These are phyloP conservation scores for Pygoscelis antarcticus DNA, from an alignment of 2,113 vertebrate species.

Conservation along the genomic window DNA sequence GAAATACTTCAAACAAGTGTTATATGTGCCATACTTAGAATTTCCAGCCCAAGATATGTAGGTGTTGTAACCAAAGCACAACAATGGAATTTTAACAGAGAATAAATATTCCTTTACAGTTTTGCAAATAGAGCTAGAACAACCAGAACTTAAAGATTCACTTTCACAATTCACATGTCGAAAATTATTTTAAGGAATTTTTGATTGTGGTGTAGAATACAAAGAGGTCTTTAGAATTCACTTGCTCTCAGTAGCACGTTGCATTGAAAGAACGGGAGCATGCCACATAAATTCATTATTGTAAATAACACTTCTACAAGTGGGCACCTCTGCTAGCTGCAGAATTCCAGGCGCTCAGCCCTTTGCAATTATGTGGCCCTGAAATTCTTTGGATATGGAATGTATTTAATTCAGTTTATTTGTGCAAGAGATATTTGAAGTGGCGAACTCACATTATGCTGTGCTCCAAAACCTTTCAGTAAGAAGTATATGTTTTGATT, in stretches of 20 bases:
- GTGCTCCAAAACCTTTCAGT: neutral
- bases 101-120: neutral
- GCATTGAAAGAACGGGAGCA: neutral
- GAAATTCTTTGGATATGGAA: conserved; percentile 10
- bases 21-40: neutral
- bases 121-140: neutral
- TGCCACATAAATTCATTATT: neutral
- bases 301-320: neutral
- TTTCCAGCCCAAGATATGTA: neutral
- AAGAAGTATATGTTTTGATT: neutral
- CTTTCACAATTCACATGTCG: neutral
- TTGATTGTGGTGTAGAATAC: neutral
- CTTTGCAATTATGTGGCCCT: neutral
- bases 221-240: neutral
- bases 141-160: neutral
- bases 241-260: neutral
- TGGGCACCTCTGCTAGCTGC: neutral
- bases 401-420: neutral
- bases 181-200: neutral
- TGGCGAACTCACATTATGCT: neutral
- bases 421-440: neutral
- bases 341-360: neutral
- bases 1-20: neutral
- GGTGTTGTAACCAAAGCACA: neutral
- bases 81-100: neutral